phyloP scores from a whole-genome alignment of 1,140 invertebrate species.

The Lasioglossum baleicum region DNA sequence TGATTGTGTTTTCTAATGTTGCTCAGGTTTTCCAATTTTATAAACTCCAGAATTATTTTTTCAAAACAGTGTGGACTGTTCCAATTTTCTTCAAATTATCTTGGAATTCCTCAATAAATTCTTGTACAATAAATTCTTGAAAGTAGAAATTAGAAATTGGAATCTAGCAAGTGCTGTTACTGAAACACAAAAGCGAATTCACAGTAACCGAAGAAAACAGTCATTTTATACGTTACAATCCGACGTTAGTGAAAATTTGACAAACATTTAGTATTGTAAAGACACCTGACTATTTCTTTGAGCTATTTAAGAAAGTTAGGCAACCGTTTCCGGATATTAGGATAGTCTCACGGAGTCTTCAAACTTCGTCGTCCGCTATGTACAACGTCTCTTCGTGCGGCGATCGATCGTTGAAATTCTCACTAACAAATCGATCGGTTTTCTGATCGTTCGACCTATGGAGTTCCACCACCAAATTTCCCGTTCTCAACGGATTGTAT shows the following conservation, averaged over 20 bases:
- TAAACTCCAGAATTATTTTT: too few species aligned
- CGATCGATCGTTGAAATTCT: neutral
- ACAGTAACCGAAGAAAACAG: too few species aligned
- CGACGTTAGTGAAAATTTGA: neutral
- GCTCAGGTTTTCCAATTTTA: too few species aligned
- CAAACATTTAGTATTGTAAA: neutral
- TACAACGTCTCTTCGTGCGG: constrained; percentile 35
- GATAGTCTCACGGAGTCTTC: neutral
- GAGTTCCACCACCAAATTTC: neutral
- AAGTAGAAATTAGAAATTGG: too few species aligned
- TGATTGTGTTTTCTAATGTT: too few species aligned
- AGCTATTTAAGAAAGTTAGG: neutral
- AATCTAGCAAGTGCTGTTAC: too few species aligned
- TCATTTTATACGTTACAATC: too few species aligned
- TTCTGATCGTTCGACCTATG: neutral
- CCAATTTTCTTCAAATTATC: too few species aligned
- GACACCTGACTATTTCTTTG: neutral
- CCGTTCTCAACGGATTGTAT: neutral
- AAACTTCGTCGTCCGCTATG: constrained; percentile 46
- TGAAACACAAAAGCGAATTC: too few species aligned
- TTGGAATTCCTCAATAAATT: too few species aligned
- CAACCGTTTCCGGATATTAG: neutral
- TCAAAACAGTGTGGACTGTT: too few species aligned
- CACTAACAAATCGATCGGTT: neutral
- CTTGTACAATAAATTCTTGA: too few species aligned